phyloP scores from a whole-genome alignment of 2,113 vertebrate genomes.

The Sylvia atricapilla region DNA sequence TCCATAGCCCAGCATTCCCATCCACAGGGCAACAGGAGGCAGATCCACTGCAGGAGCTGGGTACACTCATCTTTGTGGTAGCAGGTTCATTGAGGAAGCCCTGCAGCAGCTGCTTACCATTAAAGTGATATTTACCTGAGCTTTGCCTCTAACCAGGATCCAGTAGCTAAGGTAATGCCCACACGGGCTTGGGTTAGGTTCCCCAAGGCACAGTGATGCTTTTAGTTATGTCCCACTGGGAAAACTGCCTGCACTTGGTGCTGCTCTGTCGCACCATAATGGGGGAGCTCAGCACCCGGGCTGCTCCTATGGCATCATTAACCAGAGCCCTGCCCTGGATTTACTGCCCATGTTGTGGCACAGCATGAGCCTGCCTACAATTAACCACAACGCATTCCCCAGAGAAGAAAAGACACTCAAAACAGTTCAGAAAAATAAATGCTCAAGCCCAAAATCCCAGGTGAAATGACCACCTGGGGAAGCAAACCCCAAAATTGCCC shows the following conservation, averaged over 20 bases:
- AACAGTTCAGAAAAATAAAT: background rate
- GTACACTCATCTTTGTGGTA: background rate
- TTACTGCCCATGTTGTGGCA: background rate
- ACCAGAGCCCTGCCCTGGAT: background rate
- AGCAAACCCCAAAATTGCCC: background rate
- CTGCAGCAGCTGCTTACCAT: background rate
- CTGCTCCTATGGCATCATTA: background rate
- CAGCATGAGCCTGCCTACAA: background rate
- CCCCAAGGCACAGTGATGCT: background rate
- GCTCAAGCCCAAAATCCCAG: background rate
- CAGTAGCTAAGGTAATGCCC: background rate
- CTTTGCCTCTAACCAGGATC: background rate
- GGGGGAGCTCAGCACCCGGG: background rate
- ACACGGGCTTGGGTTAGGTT: background rate
- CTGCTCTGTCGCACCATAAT: accelerated
- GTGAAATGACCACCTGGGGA: background rate
- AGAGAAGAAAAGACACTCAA: background rate
- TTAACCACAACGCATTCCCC: background rate
- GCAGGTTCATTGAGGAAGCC: background rate
- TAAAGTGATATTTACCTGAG: background rate
- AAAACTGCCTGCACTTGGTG: background rate
- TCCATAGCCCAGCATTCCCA: background rate
- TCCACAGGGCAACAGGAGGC: background rate
- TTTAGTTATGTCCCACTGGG: background rate
- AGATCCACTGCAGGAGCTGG: background rate